These are phyloP conservation scores for Caenorhabditis angaria DNA, from an alignment of 2,888 invertebrate species.

Conservation along the genomic window DNA sequence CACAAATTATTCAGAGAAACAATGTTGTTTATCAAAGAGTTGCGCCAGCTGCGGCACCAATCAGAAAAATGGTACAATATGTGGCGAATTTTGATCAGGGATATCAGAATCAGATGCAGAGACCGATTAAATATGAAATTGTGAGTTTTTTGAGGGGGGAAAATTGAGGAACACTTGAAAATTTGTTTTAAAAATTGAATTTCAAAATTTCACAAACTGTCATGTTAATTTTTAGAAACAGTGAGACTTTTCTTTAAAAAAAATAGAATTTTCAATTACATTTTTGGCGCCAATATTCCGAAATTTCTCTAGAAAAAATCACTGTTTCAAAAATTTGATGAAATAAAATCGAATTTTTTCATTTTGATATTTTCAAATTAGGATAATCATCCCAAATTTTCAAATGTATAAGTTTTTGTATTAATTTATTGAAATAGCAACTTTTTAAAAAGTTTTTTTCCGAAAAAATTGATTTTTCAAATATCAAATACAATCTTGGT, in stretches of 20 bases:
- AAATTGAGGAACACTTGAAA: too few relatives aligned
- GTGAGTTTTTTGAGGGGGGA: constrained; percentile 15
- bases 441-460: constrained; percentile 1
- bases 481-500: not conserved
- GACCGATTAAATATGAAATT: constrained; percentile 41
- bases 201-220: not conserved
- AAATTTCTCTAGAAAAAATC: not conserved
- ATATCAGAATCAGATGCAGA: not conserved
- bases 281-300: not conserved
- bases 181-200: constrained; percentile 5
- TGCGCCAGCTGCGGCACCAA: constrained; percentile 6
- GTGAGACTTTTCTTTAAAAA: too few relatives aligned
- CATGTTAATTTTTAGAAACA: not conserved
- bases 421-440: not conserved
- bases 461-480: not conserved
- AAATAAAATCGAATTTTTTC: not conserved
- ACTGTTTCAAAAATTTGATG: not conserved
- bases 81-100: constrained; percentile 16
- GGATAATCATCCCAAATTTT: not conserved
- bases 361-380: not conserved
- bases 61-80: constrained; percentile 36
- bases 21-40: constrained; percentile 16
- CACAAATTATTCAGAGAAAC: not conserved
- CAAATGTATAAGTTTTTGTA: not conserved
- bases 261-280: not conserved